These are phyloP conservation scores for Pteronotus mesoamericanus DNA, from an alignment of 2,797 vertebrate genomes.

Conservation along the genomic window DNA sequence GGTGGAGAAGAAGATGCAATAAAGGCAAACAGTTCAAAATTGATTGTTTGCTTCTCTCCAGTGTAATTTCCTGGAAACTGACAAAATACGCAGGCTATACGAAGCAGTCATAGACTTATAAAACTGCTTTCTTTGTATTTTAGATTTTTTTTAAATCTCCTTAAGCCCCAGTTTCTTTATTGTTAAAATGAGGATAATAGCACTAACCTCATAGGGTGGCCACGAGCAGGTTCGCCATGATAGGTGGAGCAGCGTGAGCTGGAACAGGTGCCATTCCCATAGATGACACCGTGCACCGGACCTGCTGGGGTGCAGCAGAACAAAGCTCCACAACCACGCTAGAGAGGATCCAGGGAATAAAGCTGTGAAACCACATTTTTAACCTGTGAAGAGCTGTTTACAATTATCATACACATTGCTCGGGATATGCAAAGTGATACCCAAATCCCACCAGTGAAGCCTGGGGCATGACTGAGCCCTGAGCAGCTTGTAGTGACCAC, in stretches of 20 bases:
- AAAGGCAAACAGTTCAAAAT: constrained; percentile 69
- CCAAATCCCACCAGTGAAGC: neutral
- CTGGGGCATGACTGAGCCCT: neutral
- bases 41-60: constrained; percentile 64
- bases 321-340: neutral
- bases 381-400: neutral
- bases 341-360: neutral
- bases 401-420: neutral
- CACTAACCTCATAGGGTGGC: neutral
- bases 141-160: neutral
- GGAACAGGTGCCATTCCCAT: neutral
- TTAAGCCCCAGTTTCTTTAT: neutral
- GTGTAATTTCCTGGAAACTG: constrained; percentile 66
- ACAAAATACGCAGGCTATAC: constrained; percentile 45
- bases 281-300: rapidly evolving
- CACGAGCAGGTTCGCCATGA: neutral
- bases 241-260: rapidly evolving
- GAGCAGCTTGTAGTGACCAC: neutral
- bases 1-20: constrained; percentile 61
- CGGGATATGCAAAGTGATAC: neutral
- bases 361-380: neutral
- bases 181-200: constrained; percentile 11
- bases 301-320: neutral
- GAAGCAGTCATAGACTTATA: neutral
- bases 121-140: constrained; percentile 31